These are phyloP conservation scores for Ganaspis sp. DNA, from an alignment of 1,140 invertebrate species.

Conservation along the genomic window DNA sequence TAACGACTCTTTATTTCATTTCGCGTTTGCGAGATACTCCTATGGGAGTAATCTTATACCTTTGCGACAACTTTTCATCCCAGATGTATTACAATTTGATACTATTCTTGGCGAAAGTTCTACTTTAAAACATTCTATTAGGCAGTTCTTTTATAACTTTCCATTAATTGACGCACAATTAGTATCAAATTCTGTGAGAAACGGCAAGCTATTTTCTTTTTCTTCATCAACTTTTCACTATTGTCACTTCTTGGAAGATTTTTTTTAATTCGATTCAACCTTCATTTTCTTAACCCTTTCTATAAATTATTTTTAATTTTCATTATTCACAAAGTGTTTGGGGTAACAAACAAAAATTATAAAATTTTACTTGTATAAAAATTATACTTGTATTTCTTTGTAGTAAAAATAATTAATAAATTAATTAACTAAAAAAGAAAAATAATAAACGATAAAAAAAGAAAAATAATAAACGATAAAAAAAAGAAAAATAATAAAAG, in stretches of 20 bases:
- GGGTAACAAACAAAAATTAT: too few species aligned
- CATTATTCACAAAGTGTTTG: too few species aligned
- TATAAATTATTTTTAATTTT: too few species aligned
- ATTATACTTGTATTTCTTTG: too few species aligned
- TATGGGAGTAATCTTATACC: neutral
- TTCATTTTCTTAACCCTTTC: too few species aligned
- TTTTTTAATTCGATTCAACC: too few species aligned
- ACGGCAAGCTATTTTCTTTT: neutral
- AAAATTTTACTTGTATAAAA: too few species aligned
- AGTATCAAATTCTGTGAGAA: constrained; percentile 22
- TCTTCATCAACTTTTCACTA: neutral
- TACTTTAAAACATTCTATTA: constrained; percentile 18
- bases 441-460: too few species aligned
- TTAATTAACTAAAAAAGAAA: too few species aligned
- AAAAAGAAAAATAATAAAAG: too few species aligned
- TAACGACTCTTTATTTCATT: neutral
- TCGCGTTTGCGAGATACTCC: neutral
- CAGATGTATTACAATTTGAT: neutral
- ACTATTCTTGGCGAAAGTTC: constrained; percentile 1
- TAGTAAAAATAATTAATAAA: too few species aligned
- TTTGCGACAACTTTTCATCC: neutral
- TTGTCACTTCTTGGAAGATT: neutral
- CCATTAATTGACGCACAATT: constrained; percentile 19
- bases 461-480: too few species aligned
- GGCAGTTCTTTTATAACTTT: constrained; percentile 6